These are phyloP conservation scores for Vidua chalybeata DNA, from an alignment of 2,113 vertebrate genomes.

Conservation along the genomic window DNA sequence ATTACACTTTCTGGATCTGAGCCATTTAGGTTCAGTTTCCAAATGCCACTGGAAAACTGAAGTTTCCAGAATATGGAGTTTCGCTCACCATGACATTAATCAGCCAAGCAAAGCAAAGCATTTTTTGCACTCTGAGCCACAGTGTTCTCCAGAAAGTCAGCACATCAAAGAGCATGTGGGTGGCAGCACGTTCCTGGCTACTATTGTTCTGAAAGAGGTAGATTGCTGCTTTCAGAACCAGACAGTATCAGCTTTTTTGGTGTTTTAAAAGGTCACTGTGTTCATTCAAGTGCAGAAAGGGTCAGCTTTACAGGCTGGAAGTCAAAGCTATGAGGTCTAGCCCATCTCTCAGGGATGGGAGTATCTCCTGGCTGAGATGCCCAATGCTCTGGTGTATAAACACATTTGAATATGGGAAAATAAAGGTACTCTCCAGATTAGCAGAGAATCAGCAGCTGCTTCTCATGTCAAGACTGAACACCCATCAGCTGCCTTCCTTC, in stretches of 20 bases:
- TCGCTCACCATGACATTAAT: constrained; percentile 85
- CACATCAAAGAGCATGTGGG: not conserved
- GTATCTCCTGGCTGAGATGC: not conserved
- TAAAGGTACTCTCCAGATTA: not conserved
- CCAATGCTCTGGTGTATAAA: not conserved
- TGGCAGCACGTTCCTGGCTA: not conserved
- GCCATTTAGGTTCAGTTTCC: constrained; percentile 82
- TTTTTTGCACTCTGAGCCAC: not conserved
- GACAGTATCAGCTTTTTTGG: not conserved
- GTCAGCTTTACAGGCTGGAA: not conserved
- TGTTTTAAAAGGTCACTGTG: not conserved
- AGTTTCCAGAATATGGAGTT: constrained; percentile 83
- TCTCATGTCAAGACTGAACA: not conserved
- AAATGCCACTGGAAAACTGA: constrained; percentile 85
- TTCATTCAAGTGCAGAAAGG: not conserved
- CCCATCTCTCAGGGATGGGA: not conserved
- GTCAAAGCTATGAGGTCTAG: not conserved
- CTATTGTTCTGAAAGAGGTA: not conserved
- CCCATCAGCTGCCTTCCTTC: not conserved
- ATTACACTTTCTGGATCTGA: constrained; percentile 85
- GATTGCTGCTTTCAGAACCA: not conserved
- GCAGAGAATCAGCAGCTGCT: not conserved
- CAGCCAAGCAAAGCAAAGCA: constrained; percentile 65
- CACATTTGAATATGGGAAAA: not conserved
- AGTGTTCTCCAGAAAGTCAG: not conserved